phyloP scores from a whole-genome alignment of 2,797 vertebrate genomes.

The Steatocranus sp. region DNA sequence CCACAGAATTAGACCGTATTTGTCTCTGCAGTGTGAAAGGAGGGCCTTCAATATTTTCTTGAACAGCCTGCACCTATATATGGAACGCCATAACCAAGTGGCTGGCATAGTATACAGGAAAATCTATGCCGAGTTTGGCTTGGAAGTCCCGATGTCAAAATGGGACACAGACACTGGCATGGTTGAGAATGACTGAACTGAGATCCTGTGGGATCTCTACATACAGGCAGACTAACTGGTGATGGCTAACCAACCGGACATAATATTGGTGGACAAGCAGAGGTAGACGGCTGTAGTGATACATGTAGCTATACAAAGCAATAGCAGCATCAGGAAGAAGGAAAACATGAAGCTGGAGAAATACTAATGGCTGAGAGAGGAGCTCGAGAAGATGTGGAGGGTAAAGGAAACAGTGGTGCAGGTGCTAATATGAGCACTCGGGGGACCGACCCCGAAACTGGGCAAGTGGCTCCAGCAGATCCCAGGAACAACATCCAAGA shows the following conservation, averaged over 20 bases:
- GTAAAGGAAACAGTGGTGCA: neutral
- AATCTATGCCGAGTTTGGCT: neutral
- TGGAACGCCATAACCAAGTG: neutral
- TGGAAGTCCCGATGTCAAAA: neutral
- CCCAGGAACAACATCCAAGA: neutral
- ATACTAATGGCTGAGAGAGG: neutral
- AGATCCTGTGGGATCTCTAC: neutral
- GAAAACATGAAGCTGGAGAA: neutral
- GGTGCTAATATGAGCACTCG: neutral
- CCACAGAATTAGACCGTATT: neutral
- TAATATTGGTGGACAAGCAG: neutral
- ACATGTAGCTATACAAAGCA: rapidly evolving
- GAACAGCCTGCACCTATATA: neutral
- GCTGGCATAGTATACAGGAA: neutral
- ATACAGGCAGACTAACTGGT: neutral
- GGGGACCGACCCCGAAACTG: neutral
- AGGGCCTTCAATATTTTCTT: neutral
- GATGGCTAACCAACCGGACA: neutral
- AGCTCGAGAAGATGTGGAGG: neutral
- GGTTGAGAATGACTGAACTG: neutral
- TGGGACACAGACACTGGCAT: neutral
- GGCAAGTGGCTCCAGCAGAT: neutral
- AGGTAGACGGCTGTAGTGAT: neutral
- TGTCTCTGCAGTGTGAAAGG: neutral
- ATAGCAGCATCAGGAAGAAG: neutral